Evolutionary conservation across 1,140 invertebrate species (phyloP), one percentile per base, ranked within the genome.

Genomic region (Drosophila sechellia): DNA sequence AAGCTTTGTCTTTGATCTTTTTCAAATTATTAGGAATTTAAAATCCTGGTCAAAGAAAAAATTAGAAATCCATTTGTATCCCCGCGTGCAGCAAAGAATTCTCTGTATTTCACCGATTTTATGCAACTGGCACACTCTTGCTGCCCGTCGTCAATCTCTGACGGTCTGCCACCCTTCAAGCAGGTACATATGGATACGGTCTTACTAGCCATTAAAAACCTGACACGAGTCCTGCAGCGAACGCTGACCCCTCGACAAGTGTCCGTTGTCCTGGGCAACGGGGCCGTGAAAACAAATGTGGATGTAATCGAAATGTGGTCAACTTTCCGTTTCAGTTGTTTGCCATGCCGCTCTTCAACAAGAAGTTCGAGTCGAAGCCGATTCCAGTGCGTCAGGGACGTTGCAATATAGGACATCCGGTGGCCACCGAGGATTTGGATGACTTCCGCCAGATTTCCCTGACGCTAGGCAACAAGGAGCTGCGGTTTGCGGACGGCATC

Each of bases 401-500:
- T 1, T 90, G 80, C 43, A 91, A 90, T 55, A 92, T 81, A 42
- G 84, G 81, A 0, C 83, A 68, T 70, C 81, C 91, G 0, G 53
- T 79, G 42, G 74, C 86, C 1, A 84, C 45, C 35, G 91, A 92
- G 56, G 84, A 92, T 10, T 42, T 92, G 6, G 79, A 92, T 1
- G 84, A 92, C 20, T 92, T 79, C 25, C 79, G 91, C 0, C 74
- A 77, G 15, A 91, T 92, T 4, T 86, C 84, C 0, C 20, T 92
- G 15, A 91, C 76, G 40, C 61, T 92, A 76, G 90, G 84, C 39
- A 90, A 87, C 69, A 92, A 92, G 64, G 81, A 92, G 55, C 50
- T 92, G 10, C 86, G 87, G 3, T 92, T 92, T 37, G 85, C 84
- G 4, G 91, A 92, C 48, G 91, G 91, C 55, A 92, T 90, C 49